These are phyloP conservation scores for Hesperophylax magnus DNA, from an alignment of 1,140 invertebrate species.

Conservation along the genomic window DNA sequence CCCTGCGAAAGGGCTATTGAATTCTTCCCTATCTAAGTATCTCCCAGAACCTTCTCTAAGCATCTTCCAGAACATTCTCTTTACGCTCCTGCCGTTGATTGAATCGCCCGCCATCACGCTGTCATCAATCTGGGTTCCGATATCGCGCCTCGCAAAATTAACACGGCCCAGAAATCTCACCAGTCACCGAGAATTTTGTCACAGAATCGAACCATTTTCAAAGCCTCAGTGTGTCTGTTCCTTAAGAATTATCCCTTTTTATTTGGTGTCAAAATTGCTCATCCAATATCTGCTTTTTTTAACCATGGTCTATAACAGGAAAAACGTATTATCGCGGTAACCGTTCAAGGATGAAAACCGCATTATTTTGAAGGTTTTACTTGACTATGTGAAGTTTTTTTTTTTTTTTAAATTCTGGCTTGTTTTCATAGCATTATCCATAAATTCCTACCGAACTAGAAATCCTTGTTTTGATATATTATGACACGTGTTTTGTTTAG, in stretches of 20 bases:
- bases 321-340: conserved; percentile 13
- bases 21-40: conserved; percentile 32
- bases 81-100: conserved; percentile 45
- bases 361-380: too few relatives aligned
- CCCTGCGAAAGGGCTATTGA: neutral
- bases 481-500: too few relatives aligned
- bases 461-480: too few relatives aligned
- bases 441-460: too few relatives aligned
- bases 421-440: too few relatives aligned
- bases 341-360: neutral
- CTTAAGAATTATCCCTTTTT: too few relatives aligned
- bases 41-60: neutral
- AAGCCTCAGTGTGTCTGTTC: too few relatives aligned
- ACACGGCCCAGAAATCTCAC: neutral
- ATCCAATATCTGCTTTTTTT: neutral
- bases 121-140: conserved; percentile 49
- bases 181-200: neutral
- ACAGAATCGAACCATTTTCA: neutral
- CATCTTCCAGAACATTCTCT: conserved; percentile 29
- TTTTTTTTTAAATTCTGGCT: too few relatives aligned
- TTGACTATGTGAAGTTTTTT: too few relatives aligned
- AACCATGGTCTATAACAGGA: neutral
- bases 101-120: conserved; percentile 50
- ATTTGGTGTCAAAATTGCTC: too few relatives aligned
- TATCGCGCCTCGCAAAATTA: neutral